Conservation (phyloP, 2,888 invertebrate genomes). For the Thumatha senex region DNA sequence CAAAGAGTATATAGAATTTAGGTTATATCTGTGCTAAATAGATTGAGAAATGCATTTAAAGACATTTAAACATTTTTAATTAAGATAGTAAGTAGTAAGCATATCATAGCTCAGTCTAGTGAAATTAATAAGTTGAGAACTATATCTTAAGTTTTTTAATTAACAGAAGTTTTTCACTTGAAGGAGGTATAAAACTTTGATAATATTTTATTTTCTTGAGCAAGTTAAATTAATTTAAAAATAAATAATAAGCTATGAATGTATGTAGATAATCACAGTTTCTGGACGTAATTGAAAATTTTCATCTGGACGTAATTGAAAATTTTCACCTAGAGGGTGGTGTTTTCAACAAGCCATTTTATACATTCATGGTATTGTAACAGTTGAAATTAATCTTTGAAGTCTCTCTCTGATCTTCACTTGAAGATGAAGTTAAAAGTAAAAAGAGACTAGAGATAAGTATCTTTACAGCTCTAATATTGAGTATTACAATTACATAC, state of each 20-base stretch:
- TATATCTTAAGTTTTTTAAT: slow-evolving; percentile 16
- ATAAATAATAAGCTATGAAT: not conserved
- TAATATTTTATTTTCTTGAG: not conserved
- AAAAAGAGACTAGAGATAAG: no score
- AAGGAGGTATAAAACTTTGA: not conserved
- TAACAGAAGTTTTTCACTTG: slow-evolving; percentile 15
- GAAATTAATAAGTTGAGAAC: slow-evolving; percentile 9
- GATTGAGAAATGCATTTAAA: slow-evolving; percentile 41
- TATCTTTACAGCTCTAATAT: no score
- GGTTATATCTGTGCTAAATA: slow-evolving; percentile 61
- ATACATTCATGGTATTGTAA: no score
- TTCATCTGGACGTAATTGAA: not conserved
- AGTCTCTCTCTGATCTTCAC: no score
- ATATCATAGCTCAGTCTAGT: slow-evolving; percentile 4
- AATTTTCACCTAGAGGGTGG: no score
- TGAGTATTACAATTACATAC: no score
- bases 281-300: no score
- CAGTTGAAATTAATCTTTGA: no score
- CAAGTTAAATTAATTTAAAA: not conserved
- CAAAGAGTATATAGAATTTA: slow-evolving; percentile 45
- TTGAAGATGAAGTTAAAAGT: no score
- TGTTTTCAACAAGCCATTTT: no score
- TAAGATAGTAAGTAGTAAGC: slow-evolving; percentile 10
- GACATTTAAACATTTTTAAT: slow-evolving; percentile 26
- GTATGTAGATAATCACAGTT: not conserved